Conservation (phyloP, 2,888 invertebrate species). For the Drosophila rellima region DNA sequence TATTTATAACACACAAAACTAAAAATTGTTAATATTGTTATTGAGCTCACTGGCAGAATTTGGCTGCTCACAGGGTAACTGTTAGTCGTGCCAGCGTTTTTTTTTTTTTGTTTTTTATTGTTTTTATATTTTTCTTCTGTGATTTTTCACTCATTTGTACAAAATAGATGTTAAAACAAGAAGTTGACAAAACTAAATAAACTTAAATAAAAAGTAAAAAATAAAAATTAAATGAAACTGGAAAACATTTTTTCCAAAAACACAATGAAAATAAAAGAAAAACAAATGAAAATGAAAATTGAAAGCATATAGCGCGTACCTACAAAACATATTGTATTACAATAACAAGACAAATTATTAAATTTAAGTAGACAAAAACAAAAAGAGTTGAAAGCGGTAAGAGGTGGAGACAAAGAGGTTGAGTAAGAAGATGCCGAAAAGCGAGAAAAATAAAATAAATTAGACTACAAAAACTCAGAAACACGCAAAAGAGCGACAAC, state of each 20-base stretch:
- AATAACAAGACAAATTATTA: conserved; percentile 70
- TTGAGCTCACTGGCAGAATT: no score
- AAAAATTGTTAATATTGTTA: no score
- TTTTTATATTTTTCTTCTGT: conserved; percentile 4
- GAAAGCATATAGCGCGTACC: conserved; percentile 68
- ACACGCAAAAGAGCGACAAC: conserved; percentile 26
- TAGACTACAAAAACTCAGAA: conserved; percentile 71
- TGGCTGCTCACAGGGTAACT: conserved; percentile 3
- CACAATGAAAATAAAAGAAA: no score
- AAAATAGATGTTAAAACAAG: conserved; percentile 36
- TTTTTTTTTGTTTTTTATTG: not conserved
- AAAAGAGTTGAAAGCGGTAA: not conserved
- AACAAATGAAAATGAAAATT: conserved; percentile 32
- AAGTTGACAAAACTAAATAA: conserved; percentile 7
- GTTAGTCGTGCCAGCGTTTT: not conserved
- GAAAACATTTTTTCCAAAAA: conserved; percentile 17
- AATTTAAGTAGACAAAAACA: conserved; percentile 71
- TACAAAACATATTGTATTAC: conserved; percentile 76
- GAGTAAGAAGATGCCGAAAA: conserved; percentile 40
- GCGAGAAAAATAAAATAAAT: conserved; percentile 70
- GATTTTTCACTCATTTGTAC: conserved; percentile 29
- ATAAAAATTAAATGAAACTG: conserved; percentile 37
- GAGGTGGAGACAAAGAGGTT: not conserved
- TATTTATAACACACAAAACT: no score
- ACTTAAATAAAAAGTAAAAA: conserved; percentile 14